These are phyloP conservation scores for Lasioglossum malachurum DNA, from an alignment of 2,888 invertebrate genomes.

Conservation along the genomic window DNA sequence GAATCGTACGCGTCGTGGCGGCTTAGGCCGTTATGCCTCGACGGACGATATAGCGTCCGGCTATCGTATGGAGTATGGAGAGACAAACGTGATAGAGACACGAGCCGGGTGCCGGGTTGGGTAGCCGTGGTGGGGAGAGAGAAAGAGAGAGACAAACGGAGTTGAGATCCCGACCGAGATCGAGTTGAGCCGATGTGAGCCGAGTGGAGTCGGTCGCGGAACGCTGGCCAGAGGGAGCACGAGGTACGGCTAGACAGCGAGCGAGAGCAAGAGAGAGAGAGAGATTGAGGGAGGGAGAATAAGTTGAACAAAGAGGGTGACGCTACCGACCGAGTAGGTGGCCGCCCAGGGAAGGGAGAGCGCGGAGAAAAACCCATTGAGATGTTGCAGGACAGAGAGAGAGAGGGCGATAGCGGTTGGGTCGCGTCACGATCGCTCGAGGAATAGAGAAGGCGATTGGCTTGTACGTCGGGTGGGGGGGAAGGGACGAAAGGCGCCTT, in stretches of 20 bases:
- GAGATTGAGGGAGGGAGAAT: background rate
- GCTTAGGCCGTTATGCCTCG: constrained; percentile 31
- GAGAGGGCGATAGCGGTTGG: background rate
- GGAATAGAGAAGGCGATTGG: background rate
- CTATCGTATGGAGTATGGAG: constrained; percentile 52
- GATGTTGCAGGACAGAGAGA: constrained; percentile 7
- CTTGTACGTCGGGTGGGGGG: background rate
- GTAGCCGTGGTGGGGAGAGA: background rate
- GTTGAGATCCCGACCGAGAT: background rate
- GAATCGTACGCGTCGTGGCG: constrained; percentile 25
- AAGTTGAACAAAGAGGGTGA: background rate
- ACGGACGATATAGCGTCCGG: constrained; percentile 36
- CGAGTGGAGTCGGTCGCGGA: constrained; percentile 5
- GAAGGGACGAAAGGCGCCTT: constrained; percentile 37
- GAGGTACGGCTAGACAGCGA: background rate
- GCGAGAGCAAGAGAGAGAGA: background rate
- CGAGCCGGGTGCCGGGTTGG: constrained; percentile 26
- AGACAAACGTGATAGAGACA: constrained; percentile 22
- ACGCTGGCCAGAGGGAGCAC: constrained; percentile 10
- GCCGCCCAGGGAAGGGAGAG: background rate
- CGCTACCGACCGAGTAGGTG: background rate
- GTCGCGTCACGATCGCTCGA: background rate
- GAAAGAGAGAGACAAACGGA: background rate
- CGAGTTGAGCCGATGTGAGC: background rate
- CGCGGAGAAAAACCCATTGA: constrained; percentile 22